These are phyloP conservation scores for Strix uralensis DNA, from an alignment of 2,113 vertebrate species.

Conservation along the genomic window DNA sequence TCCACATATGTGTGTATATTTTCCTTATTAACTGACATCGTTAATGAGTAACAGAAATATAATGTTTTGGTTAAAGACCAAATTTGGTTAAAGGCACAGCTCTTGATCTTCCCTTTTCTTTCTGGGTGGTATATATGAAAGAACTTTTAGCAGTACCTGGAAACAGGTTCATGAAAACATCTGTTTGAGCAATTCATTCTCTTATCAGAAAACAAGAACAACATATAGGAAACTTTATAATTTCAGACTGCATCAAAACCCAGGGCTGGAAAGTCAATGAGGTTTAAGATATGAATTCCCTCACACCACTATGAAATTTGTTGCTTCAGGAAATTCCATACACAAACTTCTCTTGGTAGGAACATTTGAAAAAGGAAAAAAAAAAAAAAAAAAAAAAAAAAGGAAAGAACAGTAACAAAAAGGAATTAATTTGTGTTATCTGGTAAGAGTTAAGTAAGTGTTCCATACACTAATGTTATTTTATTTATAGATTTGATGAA, in stretches of 20 bases:
- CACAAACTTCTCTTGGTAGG: not conserved
- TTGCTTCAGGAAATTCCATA: not conserved
- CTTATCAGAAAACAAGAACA: not conserved
- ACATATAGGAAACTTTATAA: not conserved
- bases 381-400: fast-evolving
- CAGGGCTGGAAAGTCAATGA: not conserved
- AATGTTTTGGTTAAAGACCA: not conserved
- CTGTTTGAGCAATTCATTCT: not conserved
- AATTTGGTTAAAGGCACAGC: not conserved
- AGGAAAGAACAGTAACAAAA: not conserved
- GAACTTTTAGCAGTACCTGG: not conserved
- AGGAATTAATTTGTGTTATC: not conserved
- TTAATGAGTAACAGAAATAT: not conserved
- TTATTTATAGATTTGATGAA: not conserved
- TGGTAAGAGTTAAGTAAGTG: not conserved
- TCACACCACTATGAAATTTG: not conserved
- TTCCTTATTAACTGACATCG: not conserved
- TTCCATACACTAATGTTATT: not conserved
- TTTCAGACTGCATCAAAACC: not conserved
- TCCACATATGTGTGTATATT: not conserved
- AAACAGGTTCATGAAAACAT: not conserved
- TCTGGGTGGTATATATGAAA: not conserved
- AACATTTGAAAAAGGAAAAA: not conserved
- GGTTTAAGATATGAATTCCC: not conserved
- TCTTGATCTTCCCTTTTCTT: not conserved